A percentile compares a stretch with the other conserved stretches of the same genome.
Evolutionary conservation across 2,797 vertebrate genomes (phyloP).

Genomic region (Sebastes flavidus): DNA sequence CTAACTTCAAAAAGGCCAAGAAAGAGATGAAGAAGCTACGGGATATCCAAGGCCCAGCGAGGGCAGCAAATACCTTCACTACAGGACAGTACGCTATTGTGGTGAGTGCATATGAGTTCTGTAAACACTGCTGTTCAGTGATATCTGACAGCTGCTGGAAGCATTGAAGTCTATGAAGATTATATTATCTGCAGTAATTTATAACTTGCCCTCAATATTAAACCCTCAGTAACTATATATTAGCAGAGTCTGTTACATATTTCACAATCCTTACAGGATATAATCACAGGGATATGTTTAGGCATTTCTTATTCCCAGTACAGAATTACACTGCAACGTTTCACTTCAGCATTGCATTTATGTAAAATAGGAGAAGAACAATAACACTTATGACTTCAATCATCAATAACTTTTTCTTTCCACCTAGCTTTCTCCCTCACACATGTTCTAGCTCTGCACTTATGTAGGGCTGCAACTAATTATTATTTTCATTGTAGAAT

Average conservation of each 20-base stretch:
- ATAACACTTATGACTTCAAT: neutral
- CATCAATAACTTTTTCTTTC: neutral
- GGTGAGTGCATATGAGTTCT: conserved; percentile 79
- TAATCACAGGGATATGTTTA: neutral
- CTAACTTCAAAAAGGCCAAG: conserved; percentile 85
- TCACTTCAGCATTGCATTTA: neutral
- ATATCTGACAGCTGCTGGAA: neutral
- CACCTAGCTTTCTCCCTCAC: too few relatives aligned
- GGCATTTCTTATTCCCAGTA: neutral
- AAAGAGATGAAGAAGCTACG: conserved; percentile 86
- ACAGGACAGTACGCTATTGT: conserved; percentile 90
- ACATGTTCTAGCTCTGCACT: neutral
- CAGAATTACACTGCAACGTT: neutral
- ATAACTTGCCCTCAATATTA: neutral
- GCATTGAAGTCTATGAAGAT: neutral
- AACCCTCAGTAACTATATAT: neutral
- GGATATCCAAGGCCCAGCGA: conserved; percentile 89
- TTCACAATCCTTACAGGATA: neutral
- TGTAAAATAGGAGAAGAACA: neutral
- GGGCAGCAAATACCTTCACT: conserved; percentile 80
- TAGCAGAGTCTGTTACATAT: neutral
- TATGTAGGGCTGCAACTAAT: too few relatives aligned
- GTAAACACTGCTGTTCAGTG: neutral
- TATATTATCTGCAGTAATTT: neutral
- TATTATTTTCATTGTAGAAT: too few relatives aligned